Evolutionary conservation across 2,888 invertebrate species (phyloP).

Genomic region (Thelaira solivaga): DNA sequence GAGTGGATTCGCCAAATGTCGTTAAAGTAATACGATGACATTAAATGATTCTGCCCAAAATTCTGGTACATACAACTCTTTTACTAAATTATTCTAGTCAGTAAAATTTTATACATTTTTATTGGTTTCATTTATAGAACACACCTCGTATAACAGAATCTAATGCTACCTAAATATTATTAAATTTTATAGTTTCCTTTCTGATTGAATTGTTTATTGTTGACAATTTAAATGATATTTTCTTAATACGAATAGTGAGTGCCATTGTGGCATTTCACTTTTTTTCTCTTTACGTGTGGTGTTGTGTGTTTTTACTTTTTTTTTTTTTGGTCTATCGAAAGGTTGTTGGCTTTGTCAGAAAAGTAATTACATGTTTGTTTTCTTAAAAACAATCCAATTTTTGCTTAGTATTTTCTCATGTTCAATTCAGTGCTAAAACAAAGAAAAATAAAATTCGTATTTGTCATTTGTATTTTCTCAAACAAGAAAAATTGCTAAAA

Average conservation of each 20-base stretch:
- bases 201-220: too few relatives aligned
- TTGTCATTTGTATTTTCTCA: slow-evolving; percentile 2
- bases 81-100: too few relatives aligned
- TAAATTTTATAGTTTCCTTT: too few relatives aligned
- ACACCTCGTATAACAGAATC: too few relatives aligned
- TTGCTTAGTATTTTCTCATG: slow-evolving; percentile 29
- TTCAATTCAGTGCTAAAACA: neutral
- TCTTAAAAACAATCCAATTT: slow-evolving; percentile 22
- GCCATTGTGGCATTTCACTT: slow-evolving; percentile 17
- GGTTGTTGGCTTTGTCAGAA: slow-evolving; percentile 51
- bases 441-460: neutral
- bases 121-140: too few relatives aligned
- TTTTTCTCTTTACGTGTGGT: neutral
- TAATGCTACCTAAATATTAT: neutral
- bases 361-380: slow-evolving; percentile 23
- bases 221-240: too few relatives aligned
- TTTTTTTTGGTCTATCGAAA: neutral
- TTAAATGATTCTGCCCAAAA: too few relatives aligned
- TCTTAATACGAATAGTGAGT: too few relatives aligned
- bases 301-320: neutral
- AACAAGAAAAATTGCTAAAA: neutral
- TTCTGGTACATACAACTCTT: too few relatives aligned
- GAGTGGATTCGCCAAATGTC: too few relatives aligned
- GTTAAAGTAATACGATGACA: too few relatives aligned
- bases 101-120: too few relatives aligned